Percentiles rank a stretch among this genome's conserved stretches.
Evolutionary conservation across 1,140 invertebrate species (phyloP).

Genomic region (Rhysida immarginata): DNA sequence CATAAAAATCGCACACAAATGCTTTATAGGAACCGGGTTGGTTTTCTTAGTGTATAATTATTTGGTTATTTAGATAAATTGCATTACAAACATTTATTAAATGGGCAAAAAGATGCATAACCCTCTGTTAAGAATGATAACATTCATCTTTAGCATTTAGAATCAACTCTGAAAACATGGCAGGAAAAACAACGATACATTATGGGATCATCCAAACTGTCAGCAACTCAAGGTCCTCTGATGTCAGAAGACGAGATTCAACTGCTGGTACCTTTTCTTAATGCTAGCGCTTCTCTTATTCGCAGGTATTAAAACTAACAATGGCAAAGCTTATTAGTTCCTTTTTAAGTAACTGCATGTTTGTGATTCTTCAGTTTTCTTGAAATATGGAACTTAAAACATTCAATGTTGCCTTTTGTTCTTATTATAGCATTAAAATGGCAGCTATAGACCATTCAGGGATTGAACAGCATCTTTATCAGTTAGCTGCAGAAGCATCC

Average conservation of each 20-base stretch:
- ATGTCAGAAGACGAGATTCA: constrained; percentile 56
- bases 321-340: not conserved
- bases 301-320: not conserved
- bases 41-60: constrained; percentile 23
- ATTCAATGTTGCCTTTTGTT: constrained; percentile 7
- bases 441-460: constrained; percentile 46
- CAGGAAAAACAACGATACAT: constrained; percentile 75
- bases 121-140: not conserved
- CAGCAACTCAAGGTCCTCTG: constrained; percentile 29
- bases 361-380: too few relatives aligned
- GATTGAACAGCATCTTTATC: constrained; percentile 49
- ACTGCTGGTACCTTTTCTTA: constrained; percentile 59
- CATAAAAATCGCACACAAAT: constrained; percentile 96
- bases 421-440: constrained; percentile 44
- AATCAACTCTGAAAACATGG: constrained; percentile 77
- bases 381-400: constrained; percentile 7
- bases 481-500: constrained; percentile 52
- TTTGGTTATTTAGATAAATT: not conserved
- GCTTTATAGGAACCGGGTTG: constrained; percentile 75
- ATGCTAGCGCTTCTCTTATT: constrained; percentile 58
- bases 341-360: not conserved
- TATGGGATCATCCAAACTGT: constrained; percentile 23
- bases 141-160: constrained; percentile 47
- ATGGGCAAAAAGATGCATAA: not conserved
- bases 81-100: not conserved